phyloP scores from a whole-genome alignment of 2,888 invertebrate species.

The Thalpophila matura region DNA sequence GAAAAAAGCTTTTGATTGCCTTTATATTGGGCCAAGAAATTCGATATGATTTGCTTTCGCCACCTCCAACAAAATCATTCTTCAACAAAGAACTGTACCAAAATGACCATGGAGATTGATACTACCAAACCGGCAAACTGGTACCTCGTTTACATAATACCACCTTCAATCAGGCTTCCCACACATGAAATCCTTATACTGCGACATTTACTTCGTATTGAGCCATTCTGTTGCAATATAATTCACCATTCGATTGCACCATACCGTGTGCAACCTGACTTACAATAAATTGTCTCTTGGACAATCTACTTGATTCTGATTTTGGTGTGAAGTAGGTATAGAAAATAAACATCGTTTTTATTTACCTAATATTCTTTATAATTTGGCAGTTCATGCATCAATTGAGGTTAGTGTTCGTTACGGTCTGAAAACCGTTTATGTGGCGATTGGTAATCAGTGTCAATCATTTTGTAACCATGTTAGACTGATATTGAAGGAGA shows the following conservation, averaged over 20 bases:
- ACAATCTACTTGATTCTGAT: constrained; percentile 2
- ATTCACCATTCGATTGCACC: constrained; percentile 12
- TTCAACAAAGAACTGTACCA: not conserved
- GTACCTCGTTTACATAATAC: constrained; percentile 33
- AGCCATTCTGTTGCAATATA: constrained; percentile 32
- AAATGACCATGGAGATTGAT: not conserved
- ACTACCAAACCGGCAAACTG: not conserved
- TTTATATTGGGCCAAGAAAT: not conserved
- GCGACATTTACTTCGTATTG: constrained; percentile 42
- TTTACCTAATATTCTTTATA: too few relatives aligned
- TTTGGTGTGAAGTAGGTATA: too few relatives aligned
- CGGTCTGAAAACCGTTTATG: too few relatives aligned
- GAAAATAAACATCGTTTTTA: not conserved
- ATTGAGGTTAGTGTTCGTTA: too few relatives aligned
- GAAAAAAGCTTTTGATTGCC: too few relatives aligned
- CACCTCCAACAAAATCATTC: not conserved
- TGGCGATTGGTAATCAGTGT: too few relatives aligned
- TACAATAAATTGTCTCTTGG: constrained; percentile 17
- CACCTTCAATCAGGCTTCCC: constrained; percentile 40
- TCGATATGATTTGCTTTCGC: not conserved
- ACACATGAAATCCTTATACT: constrained; percentile 47
- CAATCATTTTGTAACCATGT: too few relatives aligned
- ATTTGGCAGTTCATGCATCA: too few relatives aligned
- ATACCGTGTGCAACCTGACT: constrained; percentile 34
- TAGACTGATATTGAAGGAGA: too few relatives aligned